Base-by-base conservation (phyloP, 2,888 invertebrate species). In the Pterobdella sp. region DNA sequence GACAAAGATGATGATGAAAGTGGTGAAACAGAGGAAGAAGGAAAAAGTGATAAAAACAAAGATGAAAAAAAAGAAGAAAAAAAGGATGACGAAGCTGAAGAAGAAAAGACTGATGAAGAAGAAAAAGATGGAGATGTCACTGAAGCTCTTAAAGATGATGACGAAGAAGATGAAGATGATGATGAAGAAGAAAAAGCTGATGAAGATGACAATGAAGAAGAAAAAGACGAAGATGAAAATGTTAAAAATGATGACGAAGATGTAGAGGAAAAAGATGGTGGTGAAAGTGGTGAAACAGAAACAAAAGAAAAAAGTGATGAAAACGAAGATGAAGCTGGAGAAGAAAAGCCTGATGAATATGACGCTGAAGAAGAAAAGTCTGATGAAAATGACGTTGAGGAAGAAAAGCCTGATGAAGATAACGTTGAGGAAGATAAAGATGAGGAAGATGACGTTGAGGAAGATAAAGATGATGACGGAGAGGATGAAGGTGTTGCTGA, bases 1-100 rank as follows among this genome's bases (percentile, higher is more conserved):
- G 29, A 37, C 0, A 31, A 49, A n/a, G 60, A 2, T 18, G 60
- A 73, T 32, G 73, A 56, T 1, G 60, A 73, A 0, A 34, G 68
- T 0, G 32, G 49, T 56, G 60, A 67, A 1, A 56, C 49, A 1
- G 68, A 68, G 22, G 68, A 52, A 18, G 36, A 68, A 14, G 34
- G 49, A 36, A 29, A 34, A 93, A 82, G 89, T 89, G 1, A 93
- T 56, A 34, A 60, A 93, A 65, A 89, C 89, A 52, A 22, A 60
- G n/a, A 42, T 36, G 66, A 72, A 52, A 31, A 72, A 31, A 60
- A 52, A 2, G 49, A 35, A 35, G 73, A 35, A 22, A 7, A 4
- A 56, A 34, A 52, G 2, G 18, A 34, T 71, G 36, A 71, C 7
- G 71, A 56, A 10, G 35, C 14, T 49, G 52, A 49, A 26, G 52